Evolutionary conservation across 2,888 invertebrate genomes (phyloP), one percentile per base, ranked within the genome.

Genomic region (Empis livida): DNA sequence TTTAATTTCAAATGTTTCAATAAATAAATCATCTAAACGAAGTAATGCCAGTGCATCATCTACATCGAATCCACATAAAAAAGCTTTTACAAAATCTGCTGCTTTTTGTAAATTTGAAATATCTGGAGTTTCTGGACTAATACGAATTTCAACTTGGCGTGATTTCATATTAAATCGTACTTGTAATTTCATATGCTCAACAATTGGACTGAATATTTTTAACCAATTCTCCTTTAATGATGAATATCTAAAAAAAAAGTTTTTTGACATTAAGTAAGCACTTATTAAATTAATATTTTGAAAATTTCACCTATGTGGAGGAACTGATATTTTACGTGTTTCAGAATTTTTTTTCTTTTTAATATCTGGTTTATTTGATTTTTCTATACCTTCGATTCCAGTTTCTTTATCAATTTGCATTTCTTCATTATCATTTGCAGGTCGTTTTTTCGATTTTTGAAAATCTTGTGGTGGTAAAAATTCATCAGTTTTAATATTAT

Each of bases 61-160:
- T 1, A 96, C 88, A 58, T 96, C 95, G 68, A 99, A 99, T 6
- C 99, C 99, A 56, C 84, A 83, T 27, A 95, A 75, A 63, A 97
- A 97, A 2, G 97, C 97, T 69, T 85, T 86, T 0, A 99, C 90
- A 75, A 99, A 99, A 71, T 99, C 99, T 13, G 95, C 93, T 43
- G 88, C 99, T 71, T 95, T 97, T 67, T 99, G 97, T 51, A 99
- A 72, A 67, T 92, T 88, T 10, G 84, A 81, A 53, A 93, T 82
- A 61, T 96, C 94, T 40, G 76, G 74, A 0, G 78, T 77, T 30
- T 77, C 73, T 0, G 65, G 64, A 10, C 68, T 64, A 10, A 70
- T 49, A 37, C 69, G 67, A 38, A 69, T 55, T 55, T 69, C 70
- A n/a, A 68, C 69, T 51, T 91, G 87, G 53, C 90, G 76, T 0